phyloP scores from a whole-genome alignment of 2,888 invertebrate species.

The Chymomyza procnemis region DNA sequence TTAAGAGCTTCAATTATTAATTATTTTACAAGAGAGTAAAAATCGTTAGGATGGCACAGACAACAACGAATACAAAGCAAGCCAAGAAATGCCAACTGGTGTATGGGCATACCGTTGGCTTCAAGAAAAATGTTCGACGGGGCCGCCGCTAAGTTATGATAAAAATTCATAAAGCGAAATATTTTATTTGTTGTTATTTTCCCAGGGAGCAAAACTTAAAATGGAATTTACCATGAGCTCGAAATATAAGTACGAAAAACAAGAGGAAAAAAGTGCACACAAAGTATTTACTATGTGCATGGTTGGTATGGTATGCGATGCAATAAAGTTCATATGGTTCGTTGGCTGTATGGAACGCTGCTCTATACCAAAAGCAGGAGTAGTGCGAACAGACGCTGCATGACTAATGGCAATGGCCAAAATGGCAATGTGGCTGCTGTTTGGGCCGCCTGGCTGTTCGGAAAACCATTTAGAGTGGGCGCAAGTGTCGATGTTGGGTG shows the following conservation, averaged over 20 bases:
- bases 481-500: too few relatives aligned
- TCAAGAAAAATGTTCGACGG: background rate
- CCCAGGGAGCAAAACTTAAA: conserved; percentile 14
- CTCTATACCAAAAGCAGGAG: background rate
- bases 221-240: conserved; percentile 39
- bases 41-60: background rate
- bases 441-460: conserved; percentile 18
- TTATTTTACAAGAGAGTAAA: background rate
- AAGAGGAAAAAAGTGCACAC: conserved; percentile 19
- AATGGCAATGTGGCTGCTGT: background rate
- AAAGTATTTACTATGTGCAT: conserved; percentile 14
- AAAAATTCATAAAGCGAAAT: conserved; percentile 18
- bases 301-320: conserved; percentile 43
- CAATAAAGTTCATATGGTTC: conserved; percentile 44
- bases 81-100: background rate
- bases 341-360: background rate
- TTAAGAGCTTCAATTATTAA: background rate
- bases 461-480: conserved; percentile 34
- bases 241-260: background rate
- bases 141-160: conserved; percentile 16
- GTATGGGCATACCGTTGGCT: background rate
- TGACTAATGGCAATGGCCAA: conserved; percentile 17
- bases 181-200: conserved; percentile 1
- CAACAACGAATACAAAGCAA: background rate
- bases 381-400: background rate